Conservation (phyloP, 2,797 vertebrate species). For the Malacoctenus gilli region DNA sequence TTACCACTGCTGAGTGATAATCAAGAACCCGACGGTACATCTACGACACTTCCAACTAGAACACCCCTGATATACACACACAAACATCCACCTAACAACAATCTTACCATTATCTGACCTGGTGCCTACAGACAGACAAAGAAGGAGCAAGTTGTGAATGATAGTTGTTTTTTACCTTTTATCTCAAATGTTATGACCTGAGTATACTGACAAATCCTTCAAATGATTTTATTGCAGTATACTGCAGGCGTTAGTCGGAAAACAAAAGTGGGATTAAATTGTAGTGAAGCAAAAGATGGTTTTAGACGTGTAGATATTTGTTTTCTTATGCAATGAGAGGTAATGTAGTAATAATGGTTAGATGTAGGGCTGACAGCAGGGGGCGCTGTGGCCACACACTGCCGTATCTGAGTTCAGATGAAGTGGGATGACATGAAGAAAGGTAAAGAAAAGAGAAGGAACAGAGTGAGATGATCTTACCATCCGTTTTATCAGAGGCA, state of each 20-base stretch:
- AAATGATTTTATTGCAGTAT: constrained; percentile 15
- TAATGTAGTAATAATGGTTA: constrained; percentile 14
- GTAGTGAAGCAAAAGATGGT: constrained; percentile 44
- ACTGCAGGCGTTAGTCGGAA: constrained; percentile 1
- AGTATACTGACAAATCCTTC: constrained; percentile 1
- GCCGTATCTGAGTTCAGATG: constrained; percentile 20
- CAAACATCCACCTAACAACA: constrained; percentile 56
- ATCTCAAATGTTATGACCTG: constrained; percentile 4
- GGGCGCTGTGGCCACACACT: constrained; percentile 58
- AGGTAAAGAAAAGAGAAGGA: constrained; percentile 48
- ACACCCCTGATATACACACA: constrained; percentile 50
- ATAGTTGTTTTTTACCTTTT: constrained; percentile 12
- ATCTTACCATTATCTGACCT: constrained; percentile 91
- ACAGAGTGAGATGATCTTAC: constrained; percentile 88
- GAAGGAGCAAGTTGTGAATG: constrained; percentile 59
- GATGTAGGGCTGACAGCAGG: constrained; percentile 56
- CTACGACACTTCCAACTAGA: constrained; percentile 35
- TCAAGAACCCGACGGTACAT: too few relatives aligned
- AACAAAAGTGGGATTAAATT: constrained; percentile 15
- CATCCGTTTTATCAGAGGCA: constrained; percentile 98
- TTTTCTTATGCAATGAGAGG: constrained; percentile 29
- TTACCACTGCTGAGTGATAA: too few relatives aligned
- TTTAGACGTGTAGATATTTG: constrained; percentile 31
- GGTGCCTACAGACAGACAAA: constrained; percentile 82
- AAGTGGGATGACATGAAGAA: constrained; percentile 37